Evolutionary conservation across 2,888 invertebrate species (phyloP).

Genomic region (Pecten maximus): DNA sequence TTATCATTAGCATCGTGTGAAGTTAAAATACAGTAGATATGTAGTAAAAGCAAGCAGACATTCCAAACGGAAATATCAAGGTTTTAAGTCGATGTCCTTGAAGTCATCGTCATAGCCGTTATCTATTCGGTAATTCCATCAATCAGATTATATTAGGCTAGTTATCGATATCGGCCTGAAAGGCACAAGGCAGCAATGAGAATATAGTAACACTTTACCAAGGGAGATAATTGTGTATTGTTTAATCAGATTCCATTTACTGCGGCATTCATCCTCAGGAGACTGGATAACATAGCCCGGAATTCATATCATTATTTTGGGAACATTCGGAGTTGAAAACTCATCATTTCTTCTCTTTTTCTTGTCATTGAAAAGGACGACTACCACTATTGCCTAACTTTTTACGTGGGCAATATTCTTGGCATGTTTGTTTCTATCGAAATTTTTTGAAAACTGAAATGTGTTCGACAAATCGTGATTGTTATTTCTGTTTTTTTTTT

Average conservation of each 20-base stretch:
- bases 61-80: no score
- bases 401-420: not conserved
- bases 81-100: no score
- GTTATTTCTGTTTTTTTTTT: not conserved
- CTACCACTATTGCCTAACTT: not conserved
- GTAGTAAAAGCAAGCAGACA: no score
- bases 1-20: not conserved
- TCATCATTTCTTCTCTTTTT: not conserved
- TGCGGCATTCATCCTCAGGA: not conserved
- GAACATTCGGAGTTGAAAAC: not conserved
- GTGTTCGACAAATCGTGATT: not conserved
- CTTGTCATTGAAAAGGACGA: not conserved
- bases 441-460: not conserved
- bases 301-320: not conserved
- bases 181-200: conserved; percentile 6
- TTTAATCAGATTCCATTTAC: not conserved
- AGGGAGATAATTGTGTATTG: not conserved
- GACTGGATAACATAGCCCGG: not conserved
- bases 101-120: no score
- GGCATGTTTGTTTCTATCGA: not conserved
- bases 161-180: not conserved
- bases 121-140: not conserved
- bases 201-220: not conserved
- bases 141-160: not conserved
- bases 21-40: no score